These are phyloP conservation scores for Larimichthys crocea DNA, from an alignment of 2,113 vertebrate species.

Conservation along the genomic window DNA sequence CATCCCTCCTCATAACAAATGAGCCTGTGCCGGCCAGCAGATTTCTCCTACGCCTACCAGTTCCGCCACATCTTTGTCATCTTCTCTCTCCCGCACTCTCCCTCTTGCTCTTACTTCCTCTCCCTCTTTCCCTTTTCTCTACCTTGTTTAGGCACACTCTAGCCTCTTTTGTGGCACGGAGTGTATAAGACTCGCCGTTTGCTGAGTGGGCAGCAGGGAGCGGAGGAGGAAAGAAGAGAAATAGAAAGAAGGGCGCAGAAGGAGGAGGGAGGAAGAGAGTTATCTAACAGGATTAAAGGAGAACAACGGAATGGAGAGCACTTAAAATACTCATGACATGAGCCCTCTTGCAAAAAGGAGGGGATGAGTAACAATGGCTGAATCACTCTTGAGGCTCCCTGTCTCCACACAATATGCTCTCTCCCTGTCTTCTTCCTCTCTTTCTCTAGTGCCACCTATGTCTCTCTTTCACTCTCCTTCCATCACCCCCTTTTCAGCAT, in stretches of 20 bases:
- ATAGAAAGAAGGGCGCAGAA: constrained; percentile 55
- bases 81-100: constrained; percentile 1
- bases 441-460: constrained; percentile 18
- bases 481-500: constrained; percentile 30
- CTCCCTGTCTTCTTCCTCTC: constrained; percentile 4
- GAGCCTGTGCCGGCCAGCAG: constrained; percentile 44
- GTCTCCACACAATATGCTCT: constrained; percentile 50
- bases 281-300: constrained; percentile 84
- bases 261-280: constrained; percentile 70
- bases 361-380: constrained; percentile 74
- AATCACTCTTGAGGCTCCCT: constrained; percentile 67
- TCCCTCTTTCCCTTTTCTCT: constrained; percentile 24
- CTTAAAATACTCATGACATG: constrained; percentile 81
- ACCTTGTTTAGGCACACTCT: constrained; percentile 65
- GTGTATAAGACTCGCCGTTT: constrained; percentile 68
- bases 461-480: constrained; percentile 29
- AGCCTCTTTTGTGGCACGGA: constrained; percentile 63
- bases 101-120: constrained; percentile 5
- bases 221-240: constrained; percentile 68
- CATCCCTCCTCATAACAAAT: constrained; percentile 72
- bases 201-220: constrained; percentile 79
- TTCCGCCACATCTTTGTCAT: constrained; percentile 65
- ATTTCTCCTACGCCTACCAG: constrained; percentile 64
- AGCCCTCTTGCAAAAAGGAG: constrained; percentile 71
- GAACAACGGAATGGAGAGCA: constrained; percentile 80